Evolutionary conservation across 1,140 invertebrate species (phyloP), one percentile per base, ranked within the genome.

Genomic region (Melipona quadrifasciata): DNA sequence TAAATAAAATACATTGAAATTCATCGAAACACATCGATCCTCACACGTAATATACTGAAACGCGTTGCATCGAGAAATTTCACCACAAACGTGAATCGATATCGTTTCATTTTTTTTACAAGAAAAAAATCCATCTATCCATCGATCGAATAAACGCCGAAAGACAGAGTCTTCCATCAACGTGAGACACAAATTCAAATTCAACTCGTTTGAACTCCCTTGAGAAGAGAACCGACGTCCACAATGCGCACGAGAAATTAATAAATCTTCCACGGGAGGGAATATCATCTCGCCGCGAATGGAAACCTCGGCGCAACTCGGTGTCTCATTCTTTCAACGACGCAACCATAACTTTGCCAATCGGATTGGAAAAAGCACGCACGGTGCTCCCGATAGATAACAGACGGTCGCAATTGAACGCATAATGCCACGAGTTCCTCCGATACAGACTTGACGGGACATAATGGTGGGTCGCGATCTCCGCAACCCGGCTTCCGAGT

Each of bases 341-440:
- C 19, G 34, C 3, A 27, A 61, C 34, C 64, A 71, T 71, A 72
- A 58, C 51, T 58, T 68, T 14, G 55, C 39, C 70, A 16, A 55
- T 55, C 19, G 61, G 10, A 24, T 55, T 27, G 53, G n/a, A 71
- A n/a, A 58, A 80, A 39, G 39, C 53, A n/a, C 24, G 57, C 24
- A 6, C 10, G 39, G 27, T 16, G 58, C 64, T 64, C 39, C 47
- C 79, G 11, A 80, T 47, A 76, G 61, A 76, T 67, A 67, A 68
- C 61, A 21, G 17, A 53, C 24, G 21, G 24, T 55, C n/a, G 1
- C 51, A 24, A 67, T 67, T n/a, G 71, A n/a, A 76, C 31, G 57
- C n/a, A 19, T 21, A 17, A 53, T 64, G 47, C 11, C 5, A 11
- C 55, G 24, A 76, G n/a, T 80, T 71, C 6, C 65, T 34, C 21